Conservation (phyloP, 1,140 invertebrate species). For the Parasteatoda tepidariorum region DNA sequence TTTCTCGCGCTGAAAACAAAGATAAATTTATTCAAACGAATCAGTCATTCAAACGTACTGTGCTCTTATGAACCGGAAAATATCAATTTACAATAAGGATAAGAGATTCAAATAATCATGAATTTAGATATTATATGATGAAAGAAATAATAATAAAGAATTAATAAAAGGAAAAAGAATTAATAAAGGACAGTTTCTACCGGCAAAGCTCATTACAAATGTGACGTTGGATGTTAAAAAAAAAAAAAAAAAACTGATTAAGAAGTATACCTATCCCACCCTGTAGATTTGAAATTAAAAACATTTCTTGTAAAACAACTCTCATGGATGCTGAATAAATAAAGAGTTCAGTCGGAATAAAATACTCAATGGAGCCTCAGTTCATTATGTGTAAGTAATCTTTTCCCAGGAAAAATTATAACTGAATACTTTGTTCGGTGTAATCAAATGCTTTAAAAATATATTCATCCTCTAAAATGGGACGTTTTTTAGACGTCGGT, state of each 20-base stretch:
- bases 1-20: too few species aligned
- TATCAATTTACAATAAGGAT: constrained; percentile 25
- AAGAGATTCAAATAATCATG: constrained; percentile 39
- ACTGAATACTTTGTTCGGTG: constrained; percentile 59
- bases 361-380: constrained; percentile 48
- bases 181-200: constrained; percentile 6
- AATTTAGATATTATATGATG: constrained; percentile 28
- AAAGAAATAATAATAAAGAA: constrained; percentile 18
- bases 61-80: too few species aligned
- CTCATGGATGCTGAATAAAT: constrained; percentile 46
- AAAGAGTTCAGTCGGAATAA: constrained; percentile 42
- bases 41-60: too few species aligned
- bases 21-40: too few species aligned
- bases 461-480: constrained; percentile 57
- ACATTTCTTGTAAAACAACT: constrained; percentile 51
- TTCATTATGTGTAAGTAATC: constrained; percentile 25
- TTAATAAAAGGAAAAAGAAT: too few species aligned
- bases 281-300: constrained; percentile 39
- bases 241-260: too few species aligned
- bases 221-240: too few species aligned
- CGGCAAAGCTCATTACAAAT: constrained; percentile 23
- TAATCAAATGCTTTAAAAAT: constrained; percentile 59
- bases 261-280: constrained; percentile 31
- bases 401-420: constrained; percentile 49
- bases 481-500: constrained; percentile 31